Evolutionary conservation across 2,888 invertebrate genomes (phyloP).

Genomic region (Zelleria hepariella): DNA sequence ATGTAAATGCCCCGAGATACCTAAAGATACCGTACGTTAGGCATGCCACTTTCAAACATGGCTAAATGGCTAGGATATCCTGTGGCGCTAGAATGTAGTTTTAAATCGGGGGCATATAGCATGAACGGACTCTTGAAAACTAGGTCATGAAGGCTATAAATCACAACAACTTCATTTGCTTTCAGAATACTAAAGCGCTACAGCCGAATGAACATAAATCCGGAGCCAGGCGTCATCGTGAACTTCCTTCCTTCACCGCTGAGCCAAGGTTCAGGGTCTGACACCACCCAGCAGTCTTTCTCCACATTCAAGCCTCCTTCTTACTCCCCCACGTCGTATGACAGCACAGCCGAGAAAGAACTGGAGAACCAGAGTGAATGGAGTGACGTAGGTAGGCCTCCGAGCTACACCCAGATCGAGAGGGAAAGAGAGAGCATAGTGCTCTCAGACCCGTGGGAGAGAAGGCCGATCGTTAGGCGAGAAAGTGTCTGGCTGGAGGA

Average conservation of each 20-base stretch:
- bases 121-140: not conserved
- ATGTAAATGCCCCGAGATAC: not conserved
- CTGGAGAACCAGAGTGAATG: constrained; percentile 64
- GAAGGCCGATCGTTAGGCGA: constrained; percentile 58
- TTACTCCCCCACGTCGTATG: constrained; percentile 66
- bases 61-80: not conserved
- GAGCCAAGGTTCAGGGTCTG: constrained; percentile 53
- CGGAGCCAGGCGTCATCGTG: constrained; percentile 71
- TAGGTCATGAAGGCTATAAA: not conserved
- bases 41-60: not conserved
- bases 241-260: constrained; percentile 79
- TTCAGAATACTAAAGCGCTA: constrained; percentile 76
- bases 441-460: constrained; percentile 63
- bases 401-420: constrained; percentile 52
- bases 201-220: constrained; percentile 65
- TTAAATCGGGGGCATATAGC: not conserved
- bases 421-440: constrained; percentile 50
- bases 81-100: not conserved
- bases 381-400: constrained; percentile 67
- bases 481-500: constrained; percentile 81
- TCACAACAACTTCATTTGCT: constrained; percentile 9
- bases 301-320: constrained; percentile 68
- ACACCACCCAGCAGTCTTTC: constrained; percentile 58
- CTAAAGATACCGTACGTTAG: not conserved
- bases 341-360: constrained; percentile 56